Conservation (phyloP, 2,888 invertebrate species). For the Tipula confusa region DNA sequence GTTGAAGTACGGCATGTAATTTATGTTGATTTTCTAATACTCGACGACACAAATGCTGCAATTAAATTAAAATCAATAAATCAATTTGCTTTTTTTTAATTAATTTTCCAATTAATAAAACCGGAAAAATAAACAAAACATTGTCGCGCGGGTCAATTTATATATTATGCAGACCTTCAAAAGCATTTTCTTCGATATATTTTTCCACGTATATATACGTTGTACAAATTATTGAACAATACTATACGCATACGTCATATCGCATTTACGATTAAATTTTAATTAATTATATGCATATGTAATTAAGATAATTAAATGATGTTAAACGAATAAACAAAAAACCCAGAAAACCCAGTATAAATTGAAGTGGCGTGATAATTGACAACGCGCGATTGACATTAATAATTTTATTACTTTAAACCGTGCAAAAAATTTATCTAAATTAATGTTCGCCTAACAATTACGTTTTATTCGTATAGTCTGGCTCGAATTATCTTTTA, state of each 20-base stretch:
- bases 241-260: not conserved
- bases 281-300: not conserved
- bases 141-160: not conserved
- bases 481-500: not conserved
- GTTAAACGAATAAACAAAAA: not conserved
- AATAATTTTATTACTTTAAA: not conserved
- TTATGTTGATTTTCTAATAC: slow-evolving; percentile 70
- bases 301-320: not conserved
- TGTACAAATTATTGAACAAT: not conserved
- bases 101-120: not conserved
- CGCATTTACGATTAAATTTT: not conserved
- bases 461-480: not conserved
- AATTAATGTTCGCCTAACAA: not conserved
- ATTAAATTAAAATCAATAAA: no score
- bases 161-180: not conserved
- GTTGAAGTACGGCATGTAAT: slow-evolving; percentile 55
- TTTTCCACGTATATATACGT: not conserved
- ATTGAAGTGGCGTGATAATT: not conserved
- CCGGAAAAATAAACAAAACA: not conserved
- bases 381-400: not conserved
- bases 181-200: not conserved
- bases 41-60: slow-evolving; percentile 59
- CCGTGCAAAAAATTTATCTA: not conserved
- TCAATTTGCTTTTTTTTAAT: no score
- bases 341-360: not conserved